Conservation (phyloP, 2,113 vertebrate genomes). For the Chionomys nivalis region DNA sequence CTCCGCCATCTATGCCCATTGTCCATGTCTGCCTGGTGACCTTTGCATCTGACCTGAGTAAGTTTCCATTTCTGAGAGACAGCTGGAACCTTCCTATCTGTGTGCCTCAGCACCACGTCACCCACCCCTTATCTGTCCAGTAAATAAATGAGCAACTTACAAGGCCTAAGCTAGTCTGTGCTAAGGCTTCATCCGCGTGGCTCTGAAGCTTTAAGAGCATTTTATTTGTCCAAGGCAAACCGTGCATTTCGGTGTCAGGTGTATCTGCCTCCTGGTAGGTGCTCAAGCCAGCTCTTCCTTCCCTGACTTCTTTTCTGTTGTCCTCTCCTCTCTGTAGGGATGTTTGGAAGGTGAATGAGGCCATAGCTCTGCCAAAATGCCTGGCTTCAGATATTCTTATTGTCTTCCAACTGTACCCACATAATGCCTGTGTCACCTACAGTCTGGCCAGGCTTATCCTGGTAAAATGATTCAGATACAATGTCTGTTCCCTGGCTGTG, state of each 20-base stretch:
- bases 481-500: rapidly evolving
- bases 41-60: not conserved
- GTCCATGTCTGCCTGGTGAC: not conserved
- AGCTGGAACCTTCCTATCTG: not conserved
- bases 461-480: not conserved
- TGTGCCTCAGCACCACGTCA: not conserved
- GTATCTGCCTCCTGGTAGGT: not conserved
- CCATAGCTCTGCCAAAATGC: slow-evolving; percentile 3
- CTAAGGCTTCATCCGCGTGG: not conserved
- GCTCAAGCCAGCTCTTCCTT: slow-evolving; percentile 7
- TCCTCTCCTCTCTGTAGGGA: not conserved
- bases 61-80: not conserved
- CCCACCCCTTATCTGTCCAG: slow-evolving; percentile 14
- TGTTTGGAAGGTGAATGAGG: slow-evolving; percentile 38
- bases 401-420: not conserved
- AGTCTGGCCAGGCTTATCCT: not conserved
- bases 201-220: slow-evolving; percentile 15
- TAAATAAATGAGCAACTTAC: slow-evolving; percentile 59
- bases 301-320: slow-evolving; percentile 55
- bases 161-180: slow-evolving; percentile 12
- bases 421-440: not conserved
- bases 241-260: not conserved
- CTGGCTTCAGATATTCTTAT: not conserved
- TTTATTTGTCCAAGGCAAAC: slow-evolving; percentile 15
- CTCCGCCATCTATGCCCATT: not conserved